phyloP scores from a whole-genome alignment of 2,113 vertebrate species.

The Neogale vison region DNA sequence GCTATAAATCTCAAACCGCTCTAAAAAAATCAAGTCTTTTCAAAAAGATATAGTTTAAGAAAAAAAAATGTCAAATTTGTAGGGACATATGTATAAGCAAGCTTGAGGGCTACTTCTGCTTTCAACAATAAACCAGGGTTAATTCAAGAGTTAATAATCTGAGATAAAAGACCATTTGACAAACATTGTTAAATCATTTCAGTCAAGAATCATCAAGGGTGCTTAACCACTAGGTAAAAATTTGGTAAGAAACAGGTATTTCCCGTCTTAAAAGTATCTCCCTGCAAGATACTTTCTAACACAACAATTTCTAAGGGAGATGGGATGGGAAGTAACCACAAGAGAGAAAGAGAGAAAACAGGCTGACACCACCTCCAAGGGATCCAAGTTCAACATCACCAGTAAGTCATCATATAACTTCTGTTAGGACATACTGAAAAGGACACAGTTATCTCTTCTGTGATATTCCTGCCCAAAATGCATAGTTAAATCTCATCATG shows the following conservation, averaged over 20 bases:
- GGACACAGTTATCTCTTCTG: background rate
- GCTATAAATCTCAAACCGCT: background rate
- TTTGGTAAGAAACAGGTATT: background rate
- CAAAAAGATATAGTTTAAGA: background rate
- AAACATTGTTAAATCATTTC: background rate
- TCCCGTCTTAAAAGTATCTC: background rate
- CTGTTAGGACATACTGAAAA: background rate
- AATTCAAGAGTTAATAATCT: background rate
- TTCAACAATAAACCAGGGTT: background rate
- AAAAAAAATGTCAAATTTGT: background rate
- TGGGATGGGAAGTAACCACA: background rate
- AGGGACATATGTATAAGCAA: background rate
- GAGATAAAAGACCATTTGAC: background rate
- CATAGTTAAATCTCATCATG: background rate
- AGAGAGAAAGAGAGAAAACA: background rate
- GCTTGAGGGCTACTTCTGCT: background rate
- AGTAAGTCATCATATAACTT: background rate
- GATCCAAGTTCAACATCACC: background rate
- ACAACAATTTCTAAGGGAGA: background rate
- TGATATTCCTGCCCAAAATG: background rate
- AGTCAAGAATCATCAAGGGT: background rate
- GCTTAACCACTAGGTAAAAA: background rate
- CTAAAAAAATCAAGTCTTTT: background rate
- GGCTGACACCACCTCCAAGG: background rate
- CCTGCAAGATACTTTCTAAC: background rate